Evolutionary conservation across 2,888 invertebrate species (phyloP).

Genomic region (Noctua fimbriata): DNA sequence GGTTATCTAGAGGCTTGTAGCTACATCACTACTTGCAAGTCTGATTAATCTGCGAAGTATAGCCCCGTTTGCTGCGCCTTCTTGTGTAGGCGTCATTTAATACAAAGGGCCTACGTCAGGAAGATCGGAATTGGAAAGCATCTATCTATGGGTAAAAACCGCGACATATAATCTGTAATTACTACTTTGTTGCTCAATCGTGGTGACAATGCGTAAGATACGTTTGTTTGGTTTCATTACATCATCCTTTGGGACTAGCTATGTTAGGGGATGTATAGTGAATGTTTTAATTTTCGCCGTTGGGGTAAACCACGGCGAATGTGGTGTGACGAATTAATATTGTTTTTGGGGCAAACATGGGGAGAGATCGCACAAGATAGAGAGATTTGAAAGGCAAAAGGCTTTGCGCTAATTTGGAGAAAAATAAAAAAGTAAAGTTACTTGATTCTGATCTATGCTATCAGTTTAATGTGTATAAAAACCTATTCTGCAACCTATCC

Average conservation of each 20-base stretch:
- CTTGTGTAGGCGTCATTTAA: slow-evolving; percentile 19
- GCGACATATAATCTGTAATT: not conserved
- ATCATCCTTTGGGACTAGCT: not conserved
- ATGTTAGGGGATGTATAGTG: not conserved
- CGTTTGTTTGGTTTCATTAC: not conserved
- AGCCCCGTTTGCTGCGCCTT: slow-evolving; percentile 19
- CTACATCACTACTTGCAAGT: slow-evolving; percentile 17
- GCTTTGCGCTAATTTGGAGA: not conserved
- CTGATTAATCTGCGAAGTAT: slow-evolving; percentile 29
- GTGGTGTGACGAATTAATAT: not conserved
- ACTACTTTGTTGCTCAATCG: not conserved
- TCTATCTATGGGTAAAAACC: slow-evolving; percentile 11
- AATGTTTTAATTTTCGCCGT: not conserved
- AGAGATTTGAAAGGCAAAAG: not conserved
- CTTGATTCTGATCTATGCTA: not conserved
- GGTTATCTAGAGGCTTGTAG: slow-evolving; percentile 26
- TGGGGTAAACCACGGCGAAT: not conserved
- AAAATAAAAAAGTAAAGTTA: not conserved
- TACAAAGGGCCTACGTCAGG: slow-evolving; percentile 18
- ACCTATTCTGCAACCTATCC: too few relatives aligned
- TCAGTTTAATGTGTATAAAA: not conserved
- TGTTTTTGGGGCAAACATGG: not conserved
- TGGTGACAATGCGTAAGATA: not conserved
- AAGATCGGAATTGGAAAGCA: not conserved
- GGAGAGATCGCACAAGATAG: not conserved